These are phyloP conservation scores for Pilophorus perplexus DNA, from an alignment of 2,888 invertebrate species.

Conservation along the genomic window DNA sequence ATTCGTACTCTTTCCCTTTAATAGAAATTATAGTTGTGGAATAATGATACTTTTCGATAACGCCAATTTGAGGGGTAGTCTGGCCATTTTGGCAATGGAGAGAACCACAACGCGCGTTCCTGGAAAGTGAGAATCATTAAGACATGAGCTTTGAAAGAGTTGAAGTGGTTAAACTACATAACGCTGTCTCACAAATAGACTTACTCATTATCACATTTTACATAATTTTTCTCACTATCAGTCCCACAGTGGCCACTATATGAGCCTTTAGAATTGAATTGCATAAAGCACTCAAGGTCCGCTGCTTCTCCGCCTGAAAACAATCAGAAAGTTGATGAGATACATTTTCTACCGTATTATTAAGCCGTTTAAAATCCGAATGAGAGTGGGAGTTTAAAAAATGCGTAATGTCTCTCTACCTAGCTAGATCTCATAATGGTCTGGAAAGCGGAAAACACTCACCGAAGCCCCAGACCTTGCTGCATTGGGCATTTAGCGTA, in stretches of 20 bases:
- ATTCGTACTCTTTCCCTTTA: constrained; percentile 86
- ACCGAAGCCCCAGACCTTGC: constrained; percentile 88
- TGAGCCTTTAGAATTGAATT: constrained; percentile 93
- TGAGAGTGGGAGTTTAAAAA: not conserved
- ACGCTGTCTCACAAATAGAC: no score
- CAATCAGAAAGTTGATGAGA: constrained; percentile 6
- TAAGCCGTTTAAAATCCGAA: no score
- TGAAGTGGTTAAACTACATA: no score
- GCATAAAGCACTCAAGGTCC: constrained; percentile 85
- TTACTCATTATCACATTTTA: constrained; percentile 85
- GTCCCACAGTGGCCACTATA: constrained; percentile 95
- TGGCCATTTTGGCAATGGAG: constrained; percentile 90
- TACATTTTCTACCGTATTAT: no score
- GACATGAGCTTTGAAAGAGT: no score
- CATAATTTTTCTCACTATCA: constrained; percentile 64
- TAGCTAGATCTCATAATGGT: not conserved
- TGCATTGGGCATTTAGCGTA: constrained; percentile 82
- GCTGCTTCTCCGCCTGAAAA: constrained; percentile 67
- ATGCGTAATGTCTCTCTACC: not conserved
- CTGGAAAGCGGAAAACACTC: constrained; percentile 44
- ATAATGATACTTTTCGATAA: constrained; percentile 72
- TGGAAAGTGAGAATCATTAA: constrained; percentile 53
- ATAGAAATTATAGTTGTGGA: constrained; percentile 86
- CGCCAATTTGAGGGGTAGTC: constrained; percentile 73
- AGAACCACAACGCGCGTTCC: constrained; percentile 90